These are phyloP conservation scores for Eunapius fragilis DNA, from an alignment of 37 sponge, comb jelly and placozoan species.

Conservation along the genomic window DNA sequence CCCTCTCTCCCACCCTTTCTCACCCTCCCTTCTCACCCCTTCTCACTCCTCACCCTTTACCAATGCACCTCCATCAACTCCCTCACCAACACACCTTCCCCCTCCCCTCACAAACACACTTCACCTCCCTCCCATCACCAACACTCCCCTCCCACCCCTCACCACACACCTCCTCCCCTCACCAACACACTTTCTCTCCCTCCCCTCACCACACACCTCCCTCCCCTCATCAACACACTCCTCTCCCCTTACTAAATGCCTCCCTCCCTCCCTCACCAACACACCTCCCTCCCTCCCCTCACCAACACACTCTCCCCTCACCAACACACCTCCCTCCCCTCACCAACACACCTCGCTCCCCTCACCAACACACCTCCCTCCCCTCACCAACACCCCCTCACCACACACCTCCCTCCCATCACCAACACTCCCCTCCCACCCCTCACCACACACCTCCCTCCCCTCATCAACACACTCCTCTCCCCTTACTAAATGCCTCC, in stretches of 20 bases:
- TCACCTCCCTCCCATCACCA: background rate
- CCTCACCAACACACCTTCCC: background rate
- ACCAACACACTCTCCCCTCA: background rate
- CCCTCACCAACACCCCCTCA: no score
- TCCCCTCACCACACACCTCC: no score
- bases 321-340: no score
- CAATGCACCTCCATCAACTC: background rate
- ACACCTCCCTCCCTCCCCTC: background rate
- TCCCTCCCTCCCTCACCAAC: background rate
- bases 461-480: background rate
- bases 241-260: no score
- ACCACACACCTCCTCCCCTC: no score
- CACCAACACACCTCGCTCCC: no score
- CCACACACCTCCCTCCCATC: background rate
- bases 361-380: no score
- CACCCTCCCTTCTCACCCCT: background rate
- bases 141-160: no score
- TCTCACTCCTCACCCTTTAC: conserved; percentile 2
- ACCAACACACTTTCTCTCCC: background rate
- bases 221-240: no score
- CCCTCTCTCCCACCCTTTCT: background rate
- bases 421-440: no score
- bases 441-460: no score
- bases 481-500: no score
- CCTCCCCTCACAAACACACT: background rate